Conservation (phyloP, 2,113 vertebrate genomes). For the Varanus komodoensis region DNA sequence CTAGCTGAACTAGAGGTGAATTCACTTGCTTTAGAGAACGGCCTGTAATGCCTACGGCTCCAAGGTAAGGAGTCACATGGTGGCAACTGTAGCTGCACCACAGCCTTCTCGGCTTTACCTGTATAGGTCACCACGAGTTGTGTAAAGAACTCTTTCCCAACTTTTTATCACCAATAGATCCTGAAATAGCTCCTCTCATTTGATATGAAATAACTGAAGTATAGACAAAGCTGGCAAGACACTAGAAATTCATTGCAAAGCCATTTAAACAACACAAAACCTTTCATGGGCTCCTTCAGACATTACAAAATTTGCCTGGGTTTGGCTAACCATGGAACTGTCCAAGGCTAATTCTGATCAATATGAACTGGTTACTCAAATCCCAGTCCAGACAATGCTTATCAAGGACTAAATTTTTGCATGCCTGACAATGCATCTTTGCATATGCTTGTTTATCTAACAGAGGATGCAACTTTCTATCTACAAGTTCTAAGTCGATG, state of each 20-base stretch:
- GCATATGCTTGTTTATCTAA: neutral
- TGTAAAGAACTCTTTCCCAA: too few relatives aligned
- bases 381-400: neutral
- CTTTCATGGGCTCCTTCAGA: neutral
- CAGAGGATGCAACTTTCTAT: neutral
- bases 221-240: fast-evolving
- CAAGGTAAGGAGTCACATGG: fast-evolving
- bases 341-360: neutral
- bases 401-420: neutral
- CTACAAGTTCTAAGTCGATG: neutral
- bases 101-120: fast-evolving
- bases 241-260: neutral
- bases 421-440: neutral
- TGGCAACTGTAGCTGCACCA: too few relatives aligned
- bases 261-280: neutral
- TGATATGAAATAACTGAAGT: neutral
- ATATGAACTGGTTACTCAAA: neutral
- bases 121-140: too few relatives aligned
- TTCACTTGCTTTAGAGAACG: neutral
- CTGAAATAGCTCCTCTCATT: neutral
- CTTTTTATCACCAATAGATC: too few relatives aligned
- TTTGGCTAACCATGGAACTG: neutral
- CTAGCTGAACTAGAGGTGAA: neutral
- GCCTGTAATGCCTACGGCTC: neutral
- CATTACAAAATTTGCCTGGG: neutral